Evolutionary conservation across 1,140 invertebrate species (phyloP).

Genomic region (Hydropsyche tenuis): DNA sequence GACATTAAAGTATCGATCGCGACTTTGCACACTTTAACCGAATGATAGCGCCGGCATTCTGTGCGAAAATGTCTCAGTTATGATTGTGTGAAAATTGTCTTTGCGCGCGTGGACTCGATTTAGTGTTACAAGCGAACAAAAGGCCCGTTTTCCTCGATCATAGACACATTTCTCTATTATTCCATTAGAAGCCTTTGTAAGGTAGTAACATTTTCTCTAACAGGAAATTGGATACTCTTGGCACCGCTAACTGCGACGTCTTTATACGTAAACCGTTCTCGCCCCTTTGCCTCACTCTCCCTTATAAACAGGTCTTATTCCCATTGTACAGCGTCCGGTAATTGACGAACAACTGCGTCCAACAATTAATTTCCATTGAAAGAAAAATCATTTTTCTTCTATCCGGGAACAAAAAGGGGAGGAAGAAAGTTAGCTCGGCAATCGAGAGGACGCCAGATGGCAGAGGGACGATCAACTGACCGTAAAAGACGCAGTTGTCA

Average conservation of each 20-base stretch:
- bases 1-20: neutral
- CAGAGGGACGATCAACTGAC: conserved; percentile 21
- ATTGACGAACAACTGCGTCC: neutral
- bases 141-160: conserved; percentile 7
- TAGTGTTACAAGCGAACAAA: neutral
- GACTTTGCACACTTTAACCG: neutral
- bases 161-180: conserved; percentile 32
- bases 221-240: conserved; percentile 38
- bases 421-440: neutral
- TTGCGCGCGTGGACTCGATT: neutral
- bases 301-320: neutral
- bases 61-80: neutral
- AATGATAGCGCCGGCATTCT: too few relatives aligned
- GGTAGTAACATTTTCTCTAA: conserved; percentile 28
- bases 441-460: conserved; percentile 19
- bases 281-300: neutral
- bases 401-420: too few relatives aligned
- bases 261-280: neutral
- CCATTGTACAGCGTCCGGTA: neutral
- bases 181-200: conserved; percentile 24
- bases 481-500: conserved; percentile 26
- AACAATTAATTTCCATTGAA: neutral
- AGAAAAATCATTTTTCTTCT: neutral
- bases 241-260: neutral
- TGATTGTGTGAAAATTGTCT: too few relatives aligned